These are phyloP conservation scores for Callyntrura sp. DNA, from an alignment of 2,888 invertebrate species.

Conservation along the genomic window DNA sequence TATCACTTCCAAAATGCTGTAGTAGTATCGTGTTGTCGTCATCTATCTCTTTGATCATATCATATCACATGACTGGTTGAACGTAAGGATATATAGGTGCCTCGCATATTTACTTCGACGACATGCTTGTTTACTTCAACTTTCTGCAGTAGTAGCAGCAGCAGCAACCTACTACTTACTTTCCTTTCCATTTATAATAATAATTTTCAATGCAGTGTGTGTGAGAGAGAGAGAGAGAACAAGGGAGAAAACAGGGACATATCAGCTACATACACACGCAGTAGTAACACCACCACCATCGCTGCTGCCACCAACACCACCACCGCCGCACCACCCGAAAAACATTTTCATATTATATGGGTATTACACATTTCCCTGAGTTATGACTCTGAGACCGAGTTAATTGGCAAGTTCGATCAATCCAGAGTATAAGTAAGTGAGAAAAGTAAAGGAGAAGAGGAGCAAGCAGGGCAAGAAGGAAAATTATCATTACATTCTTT, in stretches of 20 bases:
- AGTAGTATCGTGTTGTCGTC: constrained; percentile 41
- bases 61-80: constrained; percentile 36
- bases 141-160: neutral
- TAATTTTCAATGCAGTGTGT: constrained; percentile 63
- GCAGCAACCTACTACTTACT: neutral
- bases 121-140: constrained; percentile 53
- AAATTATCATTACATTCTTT: constrained; percentile 38
- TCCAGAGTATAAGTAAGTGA: constrained; percentile 56
- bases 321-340: constrained; percentile 45
- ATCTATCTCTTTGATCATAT: constrained; percentile 68
- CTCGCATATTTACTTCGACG: neutral
- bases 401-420: constrained; percentile 76
- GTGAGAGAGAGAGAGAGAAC: constrained; percentile 17
- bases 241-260: constrained; percentile 37
- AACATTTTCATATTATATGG: constrained; percentile 63
- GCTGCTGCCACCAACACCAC: constrained; percentile 3
- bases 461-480: constrained; percentile 15
- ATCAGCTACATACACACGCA: neutral
- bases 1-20: constrained; percentile 31
- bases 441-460: constrained; percentile 24
- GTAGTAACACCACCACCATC: constrained; percentile 1
- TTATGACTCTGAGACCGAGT: constrained; percentile 68
- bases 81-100: neutral
- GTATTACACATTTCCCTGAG: constrained; percentile 64
- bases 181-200: constrained; percentile 69